Base-by-base conservation (phyloP, 2,888 invertebrate genomes). In the Drosophila meridionalis region DNA sequence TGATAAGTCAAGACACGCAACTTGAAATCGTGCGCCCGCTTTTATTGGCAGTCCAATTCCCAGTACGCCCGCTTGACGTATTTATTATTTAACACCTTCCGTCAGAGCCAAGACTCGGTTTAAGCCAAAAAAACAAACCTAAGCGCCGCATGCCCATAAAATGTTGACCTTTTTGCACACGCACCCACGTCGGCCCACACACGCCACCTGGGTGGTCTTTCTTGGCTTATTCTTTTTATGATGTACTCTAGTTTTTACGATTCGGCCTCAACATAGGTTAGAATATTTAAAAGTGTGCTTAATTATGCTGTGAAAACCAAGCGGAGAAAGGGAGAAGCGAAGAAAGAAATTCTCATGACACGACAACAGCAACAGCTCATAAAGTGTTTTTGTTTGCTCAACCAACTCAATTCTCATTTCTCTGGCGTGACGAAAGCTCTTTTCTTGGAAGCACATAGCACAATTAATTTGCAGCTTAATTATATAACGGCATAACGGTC, bases 261-360 rank as follows among this genome's bases (percentile, higher is more conserved):
- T 70, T 70, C 78, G 66, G 68, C 81, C 76, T 76, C 81, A 78
- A 60, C 83, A 83, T 80, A 76, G 82, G 80, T 78, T 87, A 62
- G 84, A 82, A 84, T 87, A 85, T 87, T 85, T 87, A 85, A 84
- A 87, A 84, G 87, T 76, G 78, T 82, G 78, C 87, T 84, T 84
- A 84, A 84, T 84, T 87, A 82, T 84, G 82, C 71, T 82, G 67
- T 62, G 78, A 71, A 73, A 76, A 72, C 47, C 40, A 55, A 12
- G 28, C 6, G 11, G 3, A 47, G 28, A 12, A 26, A 34, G 34
- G 20, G 32, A 32, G 32, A n/a, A n/a, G n/a, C n/a, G 40, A 80
- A 70, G 60, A 52, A 61, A 50, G 55, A 57, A 69, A 55, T 43
- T 70, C 70, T 64, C 75, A 60, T 58, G 75, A 43, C 64, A 61